Evolutionary conservation across 1,140 invertebrate species (phyloP).

Genomic region (Meloidogyne hapla): DNA sequence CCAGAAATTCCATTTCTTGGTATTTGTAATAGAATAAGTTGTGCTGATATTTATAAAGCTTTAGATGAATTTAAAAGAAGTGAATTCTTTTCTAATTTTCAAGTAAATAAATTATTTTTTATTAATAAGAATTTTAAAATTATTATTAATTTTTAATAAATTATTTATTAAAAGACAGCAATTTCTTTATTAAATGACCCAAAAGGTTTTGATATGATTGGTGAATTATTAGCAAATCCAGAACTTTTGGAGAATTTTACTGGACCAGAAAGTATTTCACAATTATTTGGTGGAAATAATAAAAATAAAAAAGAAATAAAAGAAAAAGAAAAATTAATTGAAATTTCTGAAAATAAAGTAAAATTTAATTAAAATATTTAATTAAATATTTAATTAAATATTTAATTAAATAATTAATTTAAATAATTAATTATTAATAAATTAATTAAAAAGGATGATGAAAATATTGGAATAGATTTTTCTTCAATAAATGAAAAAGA

Average conservation of each 20-base stretch:
- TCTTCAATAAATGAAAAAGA: conserved; percentile 47
- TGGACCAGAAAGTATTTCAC: conserved; percentile 32
- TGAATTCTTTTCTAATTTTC: conserved; percentile 62
- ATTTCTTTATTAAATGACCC: conserved; percentile 58
- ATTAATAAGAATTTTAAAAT: conserved; percentile 3
- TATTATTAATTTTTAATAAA: too few species aligned
- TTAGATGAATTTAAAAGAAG: conserved; percentile 59
- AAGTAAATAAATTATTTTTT: conserved; percentile 40
- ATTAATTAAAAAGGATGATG: conserved; percentile 44
- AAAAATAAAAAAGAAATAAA: conserved; percentile 1
- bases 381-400: background rate
- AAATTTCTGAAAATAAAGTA: conserved; percentile 29
- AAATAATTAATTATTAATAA: background rate
- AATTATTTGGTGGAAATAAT: conserved; percentile 10
- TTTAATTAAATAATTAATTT: background rate
- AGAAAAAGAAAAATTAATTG: background rate
- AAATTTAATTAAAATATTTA: conserved; percentile 20
- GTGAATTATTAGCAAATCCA: conserved; percentile 58
- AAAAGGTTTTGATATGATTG: conserved; percentile 61
- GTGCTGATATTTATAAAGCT: conserved; percentile 63
- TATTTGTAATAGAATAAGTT: conserved; percentile 60
- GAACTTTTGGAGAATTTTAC: conserved; percentile 61
- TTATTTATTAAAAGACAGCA: conserved; percentile 48
- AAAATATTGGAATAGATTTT: conserved; percentile 57
- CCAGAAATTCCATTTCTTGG: conserved; percentile 62